phyloP scores from a whole-genome alignment of 2,113 vertebrate species.

The Perognathus longimembris region DNA sequence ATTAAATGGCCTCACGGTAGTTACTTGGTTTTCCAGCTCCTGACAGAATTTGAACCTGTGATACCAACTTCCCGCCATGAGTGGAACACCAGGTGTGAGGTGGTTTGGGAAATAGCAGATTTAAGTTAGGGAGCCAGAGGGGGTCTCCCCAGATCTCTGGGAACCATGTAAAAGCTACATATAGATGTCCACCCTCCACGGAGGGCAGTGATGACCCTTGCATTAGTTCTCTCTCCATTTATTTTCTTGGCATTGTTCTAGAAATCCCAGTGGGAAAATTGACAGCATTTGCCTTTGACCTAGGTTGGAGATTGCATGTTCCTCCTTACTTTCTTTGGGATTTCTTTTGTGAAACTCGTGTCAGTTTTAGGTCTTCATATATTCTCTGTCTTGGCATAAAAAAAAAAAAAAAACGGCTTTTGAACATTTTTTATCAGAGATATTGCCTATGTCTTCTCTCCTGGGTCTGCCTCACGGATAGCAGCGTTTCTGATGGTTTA shows the following conservation, averaged over 20 bases:
- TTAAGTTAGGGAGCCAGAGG: neutral
- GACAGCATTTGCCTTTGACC: slow-evolving; percentile 53
- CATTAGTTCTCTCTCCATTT: slow-evolving; percentile 32
- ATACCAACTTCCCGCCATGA: too few species aligned
- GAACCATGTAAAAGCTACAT: neutral
- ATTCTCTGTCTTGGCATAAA: neutral
- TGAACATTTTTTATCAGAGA: neutral
- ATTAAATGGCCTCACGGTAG: neutral
- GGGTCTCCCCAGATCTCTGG: neutral
- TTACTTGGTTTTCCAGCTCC: slow-evolving; percentile 31
- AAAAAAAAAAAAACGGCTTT: too few species aligned
- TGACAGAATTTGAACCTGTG: neutral
- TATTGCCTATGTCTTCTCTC: neutral
- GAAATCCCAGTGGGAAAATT: slow-evolving; percentile 54
- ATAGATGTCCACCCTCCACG: neutral
- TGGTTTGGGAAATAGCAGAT: neutral
- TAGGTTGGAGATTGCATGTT: slow-evolving; percentile 49
- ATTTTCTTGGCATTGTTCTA: slow-evolving; percentile 46
- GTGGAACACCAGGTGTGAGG: neutral
- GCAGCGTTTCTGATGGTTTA: neutral
- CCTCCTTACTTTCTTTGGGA: slow-evolving; percentile 32
- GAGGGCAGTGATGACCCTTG: neutral
- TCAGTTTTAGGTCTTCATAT: neutral
- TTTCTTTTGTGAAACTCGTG: neutral
- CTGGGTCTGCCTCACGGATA: neutral